A percentile compares a stretch with the other conserved stretches of the same genome.
Evolutionary conservation across 2,797 vertebrate species (phyloP).

Genomic region (Tauraco hartlaubi): DNA sequence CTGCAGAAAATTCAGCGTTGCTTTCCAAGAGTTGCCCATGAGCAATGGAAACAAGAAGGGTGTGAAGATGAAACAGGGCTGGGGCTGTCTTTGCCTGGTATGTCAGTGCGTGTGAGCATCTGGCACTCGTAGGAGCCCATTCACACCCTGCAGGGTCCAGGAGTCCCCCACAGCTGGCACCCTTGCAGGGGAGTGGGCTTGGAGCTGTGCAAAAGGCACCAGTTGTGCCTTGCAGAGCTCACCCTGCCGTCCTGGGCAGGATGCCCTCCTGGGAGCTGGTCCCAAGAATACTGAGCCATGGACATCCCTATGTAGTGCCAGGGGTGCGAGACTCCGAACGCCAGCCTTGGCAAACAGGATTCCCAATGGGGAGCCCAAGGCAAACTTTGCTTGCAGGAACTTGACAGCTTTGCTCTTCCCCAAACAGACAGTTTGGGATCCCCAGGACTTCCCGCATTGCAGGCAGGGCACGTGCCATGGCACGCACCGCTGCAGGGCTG

Average conservation of each 20-base stretch:
- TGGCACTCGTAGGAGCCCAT: neutral
- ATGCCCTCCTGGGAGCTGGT: neutral
- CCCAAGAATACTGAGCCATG: neutral
- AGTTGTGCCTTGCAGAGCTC: neutral
- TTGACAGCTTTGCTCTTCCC: neutral
- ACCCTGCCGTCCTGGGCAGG: neutral
- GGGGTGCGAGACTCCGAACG: fast-evolving
- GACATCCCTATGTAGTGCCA: neutral
- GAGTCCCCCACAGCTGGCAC: neutral
- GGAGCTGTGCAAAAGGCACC: neutral
- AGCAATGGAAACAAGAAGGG: neutral
- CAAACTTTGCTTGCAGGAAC: neutral
- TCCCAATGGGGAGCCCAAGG: fast-evolving
- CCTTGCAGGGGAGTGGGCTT: neutral
- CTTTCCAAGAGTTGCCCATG: neutral
- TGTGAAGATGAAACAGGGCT: neutral
- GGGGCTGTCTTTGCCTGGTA: neutral
- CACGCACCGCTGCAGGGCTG: too few species aligned
- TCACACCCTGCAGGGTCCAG: too few species aligned
- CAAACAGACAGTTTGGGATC: neutral
- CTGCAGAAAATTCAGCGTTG: neutral
- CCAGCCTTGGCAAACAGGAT: neutral
- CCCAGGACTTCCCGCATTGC: too few species aligned
- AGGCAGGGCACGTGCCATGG: neutral
- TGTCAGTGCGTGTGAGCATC: fast-evolving